These are phyloP conservation scores for Mesorhabditis belari DNA, from an alignment of 2,888 invertebrate genomes.

Conservation along the genomic window DNA sequence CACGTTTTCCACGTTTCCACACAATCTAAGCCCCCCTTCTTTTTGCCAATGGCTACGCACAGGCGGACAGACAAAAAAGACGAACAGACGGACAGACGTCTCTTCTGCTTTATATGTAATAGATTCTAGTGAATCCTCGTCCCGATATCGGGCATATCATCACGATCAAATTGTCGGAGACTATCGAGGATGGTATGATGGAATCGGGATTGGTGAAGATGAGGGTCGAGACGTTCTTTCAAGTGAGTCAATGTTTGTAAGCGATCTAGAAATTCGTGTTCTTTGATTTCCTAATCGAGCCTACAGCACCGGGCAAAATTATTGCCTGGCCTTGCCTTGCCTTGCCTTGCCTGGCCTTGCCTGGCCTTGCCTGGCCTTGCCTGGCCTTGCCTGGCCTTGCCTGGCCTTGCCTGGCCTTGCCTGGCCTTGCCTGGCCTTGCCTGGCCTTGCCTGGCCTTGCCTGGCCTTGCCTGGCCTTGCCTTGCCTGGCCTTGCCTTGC, in stretches of 20 bases:
- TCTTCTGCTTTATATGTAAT: no score
- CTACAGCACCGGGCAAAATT: no score
- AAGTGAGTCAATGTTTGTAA: neutral
- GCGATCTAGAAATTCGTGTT: no score
- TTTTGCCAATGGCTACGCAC: no score
- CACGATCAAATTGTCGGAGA: conserved; percentile 2
- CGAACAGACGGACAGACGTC: no score
- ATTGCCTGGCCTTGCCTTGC: neutral
- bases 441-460: no score
- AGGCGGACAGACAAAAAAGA: no score
- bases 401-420: neutral
- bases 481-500: no score
- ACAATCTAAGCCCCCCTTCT: no score
- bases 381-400: neutral
- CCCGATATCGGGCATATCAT: conserved; percentile 1
- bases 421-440: neutral
- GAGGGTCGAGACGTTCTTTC: conserved; percentile 2
- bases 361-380: neutral
- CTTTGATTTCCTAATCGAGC: no score
- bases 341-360: neutral
- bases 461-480: no score
- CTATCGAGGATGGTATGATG: neutral
- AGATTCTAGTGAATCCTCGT: conserved; percentile 3
- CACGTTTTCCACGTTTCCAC: no score
- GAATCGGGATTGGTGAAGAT: neutral